These are phyloP conservation scores for Garrulus glandarius DNA, from an alignment of 2,797 vertebrate genomes.

Conservation along the genomic window DNA sequence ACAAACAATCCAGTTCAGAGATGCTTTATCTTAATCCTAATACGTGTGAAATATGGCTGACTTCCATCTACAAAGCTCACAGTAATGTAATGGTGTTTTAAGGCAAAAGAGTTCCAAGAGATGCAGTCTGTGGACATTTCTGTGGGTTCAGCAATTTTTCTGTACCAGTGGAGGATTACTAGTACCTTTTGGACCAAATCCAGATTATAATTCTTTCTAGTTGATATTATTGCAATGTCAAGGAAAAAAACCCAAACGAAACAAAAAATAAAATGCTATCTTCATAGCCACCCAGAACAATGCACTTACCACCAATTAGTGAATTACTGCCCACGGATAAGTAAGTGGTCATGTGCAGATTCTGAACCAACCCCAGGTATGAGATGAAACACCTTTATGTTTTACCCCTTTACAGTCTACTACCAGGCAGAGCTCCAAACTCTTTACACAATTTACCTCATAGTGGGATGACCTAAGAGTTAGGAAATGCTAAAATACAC, in stretches of 20 bases:
- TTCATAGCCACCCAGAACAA: not conserved
- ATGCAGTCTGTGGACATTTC: not conserved
- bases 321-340: not conserved
- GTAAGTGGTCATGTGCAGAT: not conserved
- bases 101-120: not conserved
- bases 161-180: not conserved
- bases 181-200: not conserved
- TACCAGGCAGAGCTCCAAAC: not conserved
- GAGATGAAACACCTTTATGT: not conserved
- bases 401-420: not conserved
- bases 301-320: not conserved
- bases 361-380: not conserved
- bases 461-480: not conserved
- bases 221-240: not conserved
- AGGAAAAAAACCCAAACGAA: not conserved
- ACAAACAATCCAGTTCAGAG: not conserved
- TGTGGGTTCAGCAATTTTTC: not conserved
- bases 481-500: not conserved
- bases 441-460: not conserved
- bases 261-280: not conserved
- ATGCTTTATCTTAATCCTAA: not conserved
- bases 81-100: not conserved
- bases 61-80: not conserved
- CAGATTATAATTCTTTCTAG: not conserved
- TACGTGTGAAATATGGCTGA: not conserved